A percentile compares a stretch with the other conserved stretches of the same genome.
Evolutionary conservation across 2,888 invertebrate species (phyloP).

Genomic region (Boloria euphrosyne): DNA sequence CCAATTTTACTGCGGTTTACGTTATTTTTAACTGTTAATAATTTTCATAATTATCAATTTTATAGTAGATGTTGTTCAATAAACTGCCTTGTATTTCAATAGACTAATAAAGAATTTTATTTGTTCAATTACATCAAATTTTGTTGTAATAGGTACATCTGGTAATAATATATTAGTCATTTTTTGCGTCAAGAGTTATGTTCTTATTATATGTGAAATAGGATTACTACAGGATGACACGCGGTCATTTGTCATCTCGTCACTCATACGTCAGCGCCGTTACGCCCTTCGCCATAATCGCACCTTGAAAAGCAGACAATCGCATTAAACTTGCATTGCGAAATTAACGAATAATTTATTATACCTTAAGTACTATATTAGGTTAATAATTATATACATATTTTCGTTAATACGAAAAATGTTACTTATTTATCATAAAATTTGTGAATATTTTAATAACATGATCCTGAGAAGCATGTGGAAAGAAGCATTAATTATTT

Average conservation of each 20-base stretch:
- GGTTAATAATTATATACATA: background rate
- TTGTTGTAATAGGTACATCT: background rate
- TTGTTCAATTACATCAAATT: background rate
- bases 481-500: conserved; percentile 1
- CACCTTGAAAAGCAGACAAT: conserved; percentile 42
- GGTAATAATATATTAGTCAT: background rate
- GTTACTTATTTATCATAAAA: background rate
- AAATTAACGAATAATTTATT: conserved; percentile 29
- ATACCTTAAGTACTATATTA: conserved; percentile 13
- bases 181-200: conserved; percentile 9
- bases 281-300: conserved; percentile 70
- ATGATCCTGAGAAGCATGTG: background rate
- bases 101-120: too few relatives aligned
- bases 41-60: too few relatives aligned
- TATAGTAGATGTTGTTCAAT: too few relatives aligned
- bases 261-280: conserved; percentile 66
- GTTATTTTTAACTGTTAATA: too few relatives aligned
- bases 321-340: conserved; percentile 26
- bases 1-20: too few relatives aligned
- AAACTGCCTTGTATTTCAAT: too few relatives aligned
- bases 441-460: background rate
- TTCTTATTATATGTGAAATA: conserved; percentile 35
- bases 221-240: conserved; percentile 47
- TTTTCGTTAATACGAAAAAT: background rate
- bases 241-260: conserved; percentile 71